Base-by-base conservation (phyloP, 1,140 invertebrate species). In the Leptoteleia sp. region DNA sequence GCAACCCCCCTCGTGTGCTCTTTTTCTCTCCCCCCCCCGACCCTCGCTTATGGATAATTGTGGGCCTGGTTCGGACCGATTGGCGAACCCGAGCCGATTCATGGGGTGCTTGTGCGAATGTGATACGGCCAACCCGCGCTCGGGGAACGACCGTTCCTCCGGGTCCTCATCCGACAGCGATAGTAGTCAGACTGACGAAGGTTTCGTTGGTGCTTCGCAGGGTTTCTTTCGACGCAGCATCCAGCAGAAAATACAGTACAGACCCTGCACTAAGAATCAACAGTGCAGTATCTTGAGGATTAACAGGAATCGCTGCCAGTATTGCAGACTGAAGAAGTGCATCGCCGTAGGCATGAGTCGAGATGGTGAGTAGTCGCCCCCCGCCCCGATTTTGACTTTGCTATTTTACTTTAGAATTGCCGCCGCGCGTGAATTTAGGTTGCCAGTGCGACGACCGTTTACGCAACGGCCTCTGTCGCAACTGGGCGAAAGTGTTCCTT, bases 271-370 rank as follows among this genome's bases (percentile, higher is more conserved):
- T 83, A 98, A 98, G 90, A 98, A 97, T 89, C 97, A 99, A 89
- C 96, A 98, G 92, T 99, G 97, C 91, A 95, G 96, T 89, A 99
- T 99, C 82, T 92, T 98, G 55, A 92, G 97, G 80, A 98, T 98
- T 90, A 99, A 98, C 92, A 93, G 98, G 86, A 99, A 99, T 90
- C 93, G 97, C 80, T 99, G 98, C 90, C 97, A 99, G 88, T 98
- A 97, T 89, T 98, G 97, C 91, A 92, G 98, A 76, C 93, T 99
- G 81, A 98, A 98, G 91, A 99, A 99, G 92, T 99, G 98, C 91
- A 97, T 99, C 87, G 95, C 96, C 52, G 97, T 98, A 75, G 98
- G 98, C 89, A 99, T 99, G 98, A 98, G 96, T 89, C 93, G 97
- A 91, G 97, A 99, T 93, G 97, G 97, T 99, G 85, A 93, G 94